Evolutionary conservation across 2,797 vertebrate genomes (phyloP).

Genomic region (Typhlichthys eigenmanni): DNA sequence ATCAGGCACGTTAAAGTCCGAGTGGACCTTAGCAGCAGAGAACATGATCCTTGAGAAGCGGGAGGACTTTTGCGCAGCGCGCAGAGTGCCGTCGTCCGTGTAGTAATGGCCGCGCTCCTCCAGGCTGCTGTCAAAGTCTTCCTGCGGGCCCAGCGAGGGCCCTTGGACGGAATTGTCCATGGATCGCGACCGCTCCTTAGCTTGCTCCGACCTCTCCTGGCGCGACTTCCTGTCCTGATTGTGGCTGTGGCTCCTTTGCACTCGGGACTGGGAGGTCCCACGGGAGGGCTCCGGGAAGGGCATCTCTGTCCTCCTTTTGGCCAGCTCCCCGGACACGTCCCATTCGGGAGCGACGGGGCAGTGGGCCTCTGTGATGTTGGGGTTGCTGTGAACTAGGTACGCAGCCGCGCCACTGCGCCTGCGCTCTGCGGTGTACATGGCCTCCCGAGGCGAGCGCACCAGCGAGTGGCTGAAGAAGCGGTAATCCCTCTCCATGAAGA

Average conservation of each 20-base stretch:
- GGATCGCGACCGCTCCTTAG: slow-evolving; percentile 96
- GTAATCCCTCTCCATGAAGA: slow-evolving; percentile 88
- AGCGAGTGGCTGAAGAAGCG: slow-evolving; percentile 93
- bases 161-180: slow-evolving; percentile 98
- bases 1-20: slow-evolving; percentile 94
- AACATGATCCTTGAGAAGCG: slow-evolving; percentile 93
- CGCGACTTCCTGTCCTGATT: slow-evolving; percentile 97
- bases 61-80: slow-evolving; percentile 86
- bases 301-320: slow-evolving; percentile 98
- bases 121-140: slow-evolving; percentile 89
- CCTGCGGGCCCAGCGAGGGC: slow-evolving; percentile 86
- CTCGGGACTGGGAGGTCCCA: slow-evolving; percentile 94
- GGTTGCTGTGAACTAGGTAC: slow-evolving; percentile 93
- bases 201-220: slow-evolving; percentile 92
- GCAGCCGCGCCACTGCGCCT: slow-evolving; percentile 82
- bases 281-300: slow-evolving; percentile 97
- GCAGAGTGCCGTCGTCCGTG: slow-evolving; percentile 92
- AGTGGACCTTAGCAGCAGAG: slow-evolving; percentile 88
- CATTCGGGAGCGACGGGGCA: slow-evolving; percentile 97
- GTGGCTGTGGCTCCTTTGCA: slow-evolving; percentile 99
- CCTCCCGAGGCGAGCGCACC: slow-evolving; percentile 91
- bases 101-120: slow-evolving; percentile 94
- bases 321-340: slow-evolving; percentile 97
- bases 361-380: slow-evolving; percentile 92
- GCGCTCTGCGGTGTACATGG: slow-evolving; percentile 94